Base-by-base conservation (phyloP, 2,113 vertebrate genomes). In the Sialia sialis region DNA sequence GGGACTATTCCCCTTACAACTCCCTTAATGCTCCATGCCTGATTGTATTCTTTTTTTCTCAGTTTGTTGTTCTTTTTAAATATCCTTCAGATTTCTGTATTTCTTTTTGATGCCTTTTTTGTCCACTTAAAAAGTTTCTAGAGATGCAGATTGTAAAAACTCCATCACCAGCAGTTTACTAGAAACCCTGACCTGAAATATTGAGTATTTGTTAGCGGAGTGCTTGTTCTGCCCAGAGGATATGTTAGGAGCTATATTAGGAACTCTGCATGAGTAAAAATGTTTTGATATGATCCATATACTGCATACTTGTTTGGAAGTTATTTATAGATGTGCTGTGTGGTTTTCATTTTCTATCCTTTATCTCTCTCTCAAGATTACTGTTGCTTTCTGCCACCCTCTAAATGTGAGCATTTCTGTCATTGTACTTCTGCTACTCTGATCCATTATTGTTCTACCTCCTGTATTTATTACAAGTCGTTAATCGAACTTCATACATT, bases 271-370 rank as follows among this genome's bases (percentile, higher is more conserved):
- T n/a, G 66, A 91, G 52, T 68, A 87, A 91, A 91, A 76, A 43
- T 81, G 64, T 93, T 95, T 94, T 89, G 7, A 27, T 87, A 59
- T 78, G 62, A 95, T 91, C 43, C 18, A 4, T n/a, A 87, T 36
- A 74, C 52, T 49, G 68, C 52, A 75, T 89, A 46, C 36, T 88
- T 69, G 90, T 75, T 90, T 81, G 51, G 73, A 92, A 92, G 72
- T 86, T 93, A 93, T 95, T 93, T 92, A 93, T 84, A 94, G 89
- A 81, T 52, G 39, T 22, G 77, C 56, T 74, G 27, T 56, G 58
- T 82, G 91, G 29, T 64, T 88, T 77, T 43, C 60, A 66, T 90
- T 84, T 93, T 81, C 88, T 59, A 48, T 25, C 9, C n/a, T 25
- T 77, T 82, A 17, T 55, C 19, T 95, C 68, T 62, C 56, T 49